A percentile compares a stretch with the other conserved stretches of the same genome.
Evolutionary conservation across 1,140 invertebrate species (phyloP).

Genomic region (Monomorium pharaonis): DNA sequence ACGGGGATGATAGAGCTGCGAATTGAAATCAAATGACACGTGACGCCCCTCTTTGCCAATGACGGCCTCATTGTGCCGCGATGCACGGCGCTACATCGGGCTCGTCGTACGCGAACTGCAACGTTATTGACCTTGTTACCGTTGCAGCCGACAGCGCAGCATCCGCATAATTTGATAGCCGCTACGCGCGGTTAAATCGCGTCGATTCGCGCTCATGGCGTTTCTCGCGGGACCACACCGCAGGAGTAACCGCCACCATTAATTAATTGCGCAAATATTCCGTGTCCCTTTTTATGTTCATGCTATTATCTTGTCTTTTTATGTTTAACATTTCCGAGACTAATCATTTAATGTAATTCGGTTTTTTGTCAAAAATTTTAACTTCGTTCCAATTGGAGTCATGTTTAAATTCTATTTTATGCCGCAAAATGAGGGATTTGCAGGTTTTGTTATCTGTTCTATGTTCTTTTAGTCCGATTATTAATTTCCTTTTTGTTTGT

Average conservation of each 20-base stretch:
- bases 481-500: too few species aligned
- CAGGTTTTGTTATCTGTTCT: too few species aligned
- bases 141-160: slow-evolving; percentile 12
- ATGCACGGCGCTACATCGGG: slow-evolving; percentile 12
- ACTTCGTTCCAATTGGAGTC: too few species aligned
- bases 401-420: too few species aligned
- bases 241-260: background rate
- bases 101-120: background rate
- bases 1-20: slow-evolving; percentile 60
- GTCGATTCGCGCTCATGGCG: background rate
- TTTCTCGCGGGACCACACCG: background rate
- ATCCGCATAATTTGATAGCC: slow-evolving; percentile 20
- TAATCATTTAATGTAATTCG: too few species aligned
- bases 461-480: too few species aligned
- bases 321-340: too few species aligned
- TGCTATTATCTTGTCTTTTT: too few species aligned
- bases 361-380: too few species aligned
- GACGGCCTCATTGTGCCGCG: slow-evolving; percentile 54
- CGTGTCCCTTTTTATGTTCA: too few species aligned
- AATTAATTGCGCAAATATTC: slow-evolving; percentile 5
- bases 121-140: slow-evolving; percentile 45
- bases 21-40: slow-evolving; percentile 81
- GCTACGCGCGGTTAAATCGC: background rate
- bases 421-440: too few species aligned
- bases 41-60: slow-evolving; percentile 72